Evolutionary conservation across 2,113 vertebrate genomes (phyloP).

Genomic region (Thomomys bottae): DNA sequence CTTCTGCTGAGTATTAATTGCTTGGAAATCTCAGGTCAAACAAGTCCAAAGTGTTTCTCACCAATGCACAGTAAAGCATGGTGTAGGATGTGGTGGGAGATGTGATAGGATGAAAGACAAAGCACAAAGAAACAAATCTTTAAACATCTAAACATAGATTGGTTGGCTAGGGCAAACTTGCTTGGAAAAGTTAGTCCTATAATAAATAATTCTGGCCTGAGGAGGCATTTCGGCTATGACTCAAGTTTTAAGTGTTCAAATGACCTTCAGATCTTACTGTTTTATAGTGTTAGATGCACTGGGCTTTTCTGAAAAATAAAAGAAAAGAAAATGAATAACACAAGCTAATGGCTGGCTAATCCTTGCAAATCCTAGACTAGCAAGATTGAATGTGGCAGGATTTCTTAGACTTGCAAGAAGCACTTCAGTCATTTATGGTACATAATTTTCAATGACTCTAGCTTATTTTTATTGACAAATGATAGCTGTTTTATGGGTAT

Average conservation of each 20-base stretch:
- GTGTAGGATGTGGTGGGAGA: fast-evolving
- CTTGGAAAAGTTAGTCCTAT: not conserved
- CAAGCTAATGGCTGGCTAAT: not conserved
- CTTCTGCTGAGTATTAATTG: not conserved
- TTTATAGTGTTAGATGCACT: not conserved
- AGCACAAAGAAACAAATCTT: not conserved
- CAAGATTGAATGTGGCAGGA: not conserved
- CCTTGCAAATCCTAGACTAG: not conserved
- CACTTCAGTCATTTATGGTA: not conserved
- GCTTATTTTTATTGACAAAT: not conserved
- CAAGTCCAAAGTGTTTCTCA: not conserved
- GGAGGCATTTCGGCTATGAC: not conserved
- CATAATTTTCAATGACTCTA: not conserved
- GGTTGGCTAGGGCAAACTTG: not conserved
- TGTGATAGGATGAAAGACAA: not conserved
- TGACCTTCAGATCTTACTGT: not conserved
- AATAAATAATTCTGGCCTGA: not conserved
- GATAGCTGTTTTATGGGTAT: not conserved
- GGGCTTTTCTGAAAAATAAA: not conserved
- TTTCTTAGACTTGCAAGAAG: not conserved
- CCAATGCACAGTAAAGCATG: not conserved
- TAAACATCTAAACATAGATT: not conserved
- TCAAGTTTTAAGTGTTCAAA: not conserved
- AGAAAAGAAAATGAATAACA: not conserved
- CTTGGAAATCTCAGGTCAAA: not conserved